A percentile compares a stretch with the other conserved stretches of the same genome.
phyloP scores from a whole-genome alignment of 2,888 invertebrate genomes.

The Limenitis camilla region DNA sequence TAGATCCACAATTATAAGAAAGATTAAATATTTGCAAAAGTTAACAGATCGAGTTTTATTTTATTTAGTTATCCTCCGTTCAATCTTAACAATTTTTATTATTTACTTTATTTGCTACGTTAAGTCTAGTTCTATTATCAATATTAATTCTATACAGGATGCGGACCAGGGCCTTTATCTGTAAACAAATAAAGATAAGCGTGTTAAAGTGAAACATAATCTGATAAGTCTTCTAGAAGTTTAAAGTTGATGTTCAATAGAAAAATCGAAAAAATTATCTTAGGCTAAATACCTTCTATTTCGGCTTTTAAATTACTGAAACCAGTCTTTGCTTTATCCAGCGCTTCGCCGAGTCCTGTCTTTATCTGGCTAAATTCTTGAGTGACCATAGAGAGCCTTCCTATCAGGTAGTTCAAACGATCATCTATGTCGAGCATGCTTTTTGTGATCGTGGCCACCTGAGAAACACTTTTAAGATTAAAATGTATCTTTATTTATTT shows the following conservation, averaged over 20 bases:
- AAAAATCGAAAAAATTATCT: neutral
- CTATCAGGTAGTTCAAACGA: slow-evolving; percentile 87
- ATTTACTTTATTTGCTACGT: slow-evolving; percentile 40
- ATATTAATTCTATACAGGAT: slow-evolving; percentile 43
- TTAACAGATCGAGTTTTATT: slow-evolving; percentile 63
- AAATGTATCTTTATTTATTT: too few relatives aligned
- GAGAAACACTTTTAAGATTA: slow-evolving; percentile 17
- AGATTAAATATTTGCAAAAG: slow-evolving; percentile 77
- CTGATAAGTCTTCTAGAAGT: neutral
- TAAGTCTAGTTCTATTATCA: slow-evolving; percentile 25
- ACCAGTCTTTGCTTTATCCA: slow-evolving; percentile 80
- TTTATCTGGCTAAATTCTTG: slow-evolving; percentile 90
- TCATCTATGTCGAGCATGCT: slow-evolving; percentile 86
- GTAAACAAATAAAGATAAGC: slow-evolving; percentile 27
- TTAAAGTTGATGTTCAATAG: neutral
- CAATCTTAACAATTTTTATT: neutral
- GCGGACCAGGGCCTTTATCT: slow-evolving; percentile 76
- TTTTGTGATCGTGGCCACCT: slow-evolving; percentile 84
- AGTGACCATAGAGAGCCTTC: slow-evolving; percentile 84
- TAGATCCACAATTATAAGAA: slow-evolving; percentile 76
- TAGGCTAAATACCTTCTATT: slow-evolving; percentile 26
- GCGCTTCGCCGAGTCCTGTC: slow-evolving; percentile 80
- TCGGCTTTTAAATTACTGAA: slow-evolving; percentile 75
- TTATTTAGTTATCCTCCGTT: slow-evolving; percentile 17
- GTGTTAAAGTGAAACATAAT: neutral